phyloP scores from a whole-genome alignment of 2,888 invertebrate species.

The Brenthis daphne region DNA sequence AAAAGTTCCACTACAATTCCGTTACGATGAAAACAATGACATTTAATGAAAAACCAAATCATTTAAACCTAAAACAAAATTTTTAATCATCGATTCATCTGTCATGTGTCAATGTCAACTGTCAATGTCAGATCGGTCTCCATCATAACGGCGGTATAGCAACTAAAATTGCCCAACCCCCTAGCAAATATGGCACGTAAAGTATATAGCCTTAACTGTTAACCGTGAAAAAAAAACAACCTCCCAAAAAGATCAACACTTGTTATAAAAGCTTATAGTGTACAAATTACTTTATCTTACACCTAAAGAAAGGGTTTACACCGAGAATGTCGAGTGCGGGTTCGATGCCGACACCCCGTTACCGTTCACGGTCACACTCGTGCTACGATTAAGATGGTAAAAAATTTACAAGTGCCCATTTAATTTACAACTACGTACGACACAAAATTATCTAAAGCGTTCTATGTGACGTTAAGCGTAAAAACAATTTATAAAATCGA shows the following conservation, averaged over 20 bases:
- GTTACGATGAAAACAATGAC: background rate
- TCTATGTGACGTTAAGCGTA: conserved; percentile 17
- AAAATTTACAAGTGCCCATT: conserved; percentile 37
- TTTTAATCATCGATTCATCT: background rate
- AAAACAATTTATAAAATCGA: conserved; percentile 6
- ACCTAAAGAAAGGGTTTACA: background rate
- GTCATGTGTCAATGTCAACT: conserved; percentile 2
- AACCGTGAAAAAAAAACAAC: conserved; percentile 33
- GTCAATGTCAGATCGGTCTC: background rate
- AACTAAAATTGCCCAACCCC: conserved; percentile 17
- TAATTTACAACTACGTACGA: conserved; percentile 36
- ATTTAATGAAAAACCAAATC: too few relatives aligned
- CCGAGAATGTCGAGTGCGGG: background rate
- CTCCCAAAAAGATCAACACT: conserved; percentile 30
- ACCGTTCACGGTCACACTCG: conserved; percentile 30
- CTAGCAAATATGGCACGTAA: conserved; percentile 34
- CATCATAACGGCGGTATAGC: background rate
- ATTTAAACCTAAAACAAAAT: too few relatives aligned
- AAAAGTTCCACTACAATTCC: conserved; percentile 21
- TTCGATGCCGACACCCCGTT: conserved; percentile 3
- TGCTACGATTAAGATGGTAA: conserved; percentile 37
- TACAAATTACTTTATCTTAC: conserved; percentile 37
- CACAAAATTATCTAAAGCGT: conserved; percentile 29
- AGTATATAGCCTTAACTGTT: conserved; percentile 29
- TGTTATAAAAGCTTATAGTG: conserved; percentile 43